Evolutionary conservation across 2,113 vertebrate genomes (phyloP).

Genomic region (Dermatemys mawii): DNA sequence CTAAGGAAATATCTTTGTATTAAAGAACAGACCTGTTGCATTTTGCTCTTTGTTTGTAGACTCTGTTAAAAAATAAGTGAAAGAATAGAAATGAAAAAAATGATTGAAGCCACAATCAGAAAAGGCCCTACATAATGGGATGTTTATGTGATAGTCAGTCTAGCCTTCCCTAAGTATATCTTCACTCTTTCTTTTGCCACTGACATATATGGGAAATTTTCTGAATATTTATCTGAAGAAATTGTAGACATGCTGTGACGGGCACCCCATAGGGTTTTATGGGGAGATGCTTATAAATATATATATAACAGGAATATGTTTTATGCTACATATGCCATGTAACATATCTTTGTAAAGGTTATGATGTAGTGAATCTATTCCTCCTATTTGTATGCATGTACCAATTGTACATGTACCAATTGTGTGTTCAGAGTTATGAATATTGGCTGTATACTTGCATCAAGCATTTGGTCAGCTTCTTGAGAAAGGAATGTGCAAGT

Average conservation of each 20-base stretch:
- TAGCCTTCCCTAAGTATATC: neutral
- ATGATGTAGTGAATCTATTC: no score
- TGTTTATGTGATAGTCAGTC: neutral
- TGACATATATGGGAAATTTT: conserved; percentile 5
- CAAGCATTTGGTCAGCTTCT: no score
- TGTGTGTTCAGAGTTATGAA: no score
- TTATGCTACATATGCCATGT: no score
- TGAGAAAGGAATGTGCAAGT: no score
- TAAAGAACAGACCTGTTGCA: neutral
- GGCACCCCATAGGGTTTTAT: no score
- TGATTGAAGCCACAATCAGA: neutral
- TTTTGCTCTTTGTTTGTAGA: neutral
- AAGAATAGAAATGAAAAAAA: neutral
- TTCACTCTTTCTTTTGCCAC: neutral
- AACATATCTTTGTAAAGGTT: no score
- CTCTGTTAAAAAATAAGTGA: neutral
- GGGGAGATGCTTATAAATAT: no score
- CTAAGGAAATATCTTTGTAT: neutral
- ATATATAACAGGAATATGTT: no score
- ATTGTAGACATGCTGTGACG: neutral
- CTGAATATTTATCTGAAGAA: conserved; percentile 34
- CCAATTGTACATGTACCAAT: no score
- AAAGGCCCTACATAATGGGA: neutral
- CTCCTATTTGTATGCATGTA: no score
- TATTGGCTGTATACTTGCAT: no score